These are phyloP conservation scores for Hylia prasina DNA, from an alignment of 2,113 vertebrate species.

Conservation along the genomic window DNA sequence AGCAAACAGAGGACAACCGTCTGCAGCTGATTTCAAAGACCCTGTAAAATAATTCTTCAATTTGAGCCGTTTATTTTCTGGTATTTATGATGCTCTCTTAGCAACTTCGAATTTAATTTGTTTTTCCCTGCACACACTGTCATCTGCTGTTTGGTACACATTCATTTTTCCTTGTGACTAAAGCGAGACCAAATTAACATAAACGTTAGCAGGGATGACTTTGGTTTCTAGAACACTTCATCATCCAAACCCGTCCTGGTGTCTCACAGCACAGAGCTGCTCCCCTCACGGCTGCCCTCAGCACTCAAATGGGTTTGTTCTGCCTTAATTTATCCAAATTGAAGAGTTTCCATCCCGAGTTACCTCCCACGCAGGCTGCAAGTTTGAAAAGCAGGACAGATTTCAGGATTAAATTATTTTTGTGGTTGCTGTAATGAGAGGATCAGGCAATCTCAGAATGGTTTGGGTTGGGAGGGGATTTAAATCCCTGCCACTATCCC, in stretches of 20 bases:
- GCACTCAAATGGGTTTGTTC: background rate
- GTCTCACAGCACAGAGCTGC: rapidly evolving
- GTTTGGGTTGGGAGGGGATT: background rate
- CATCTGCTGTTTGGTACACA: conserved; percentile 1
- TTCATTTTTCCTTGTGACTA: background rate
- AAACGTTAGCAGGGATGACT: background rate
- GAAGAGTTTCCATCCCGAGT: background rate
- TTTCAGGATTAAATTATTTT: background rate
- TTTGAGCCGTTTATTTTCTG: background rate
- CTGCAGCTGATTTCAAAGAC: background rate
- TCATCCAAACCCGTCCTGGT: background rate
- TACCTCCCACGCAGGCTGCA: background rate
- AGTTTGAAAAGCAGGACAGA: background rate
- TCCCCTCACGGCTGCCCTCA: background rate
- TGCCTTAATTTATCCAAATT: background rate
- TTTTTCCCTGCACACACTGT: background rate
- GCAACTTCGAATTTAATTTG: background rate
- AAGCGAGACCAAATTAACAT: conserved; percentile 30
- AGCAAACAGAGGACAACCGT: conserved; percentile 10
- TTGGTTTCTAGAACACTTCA: background rate
- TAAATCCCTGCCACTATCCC: background rate
- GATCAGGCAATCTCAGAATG: background rate
- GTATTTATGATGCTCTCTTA: conserved; percentile 9
- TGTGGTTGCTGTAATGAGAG: background rate
- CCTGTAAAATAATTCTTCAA: background rate